phyloP scores from a whole-genome alignment of 2,113 vertebrate species.

The Xyliphius kryptos region DNA sequence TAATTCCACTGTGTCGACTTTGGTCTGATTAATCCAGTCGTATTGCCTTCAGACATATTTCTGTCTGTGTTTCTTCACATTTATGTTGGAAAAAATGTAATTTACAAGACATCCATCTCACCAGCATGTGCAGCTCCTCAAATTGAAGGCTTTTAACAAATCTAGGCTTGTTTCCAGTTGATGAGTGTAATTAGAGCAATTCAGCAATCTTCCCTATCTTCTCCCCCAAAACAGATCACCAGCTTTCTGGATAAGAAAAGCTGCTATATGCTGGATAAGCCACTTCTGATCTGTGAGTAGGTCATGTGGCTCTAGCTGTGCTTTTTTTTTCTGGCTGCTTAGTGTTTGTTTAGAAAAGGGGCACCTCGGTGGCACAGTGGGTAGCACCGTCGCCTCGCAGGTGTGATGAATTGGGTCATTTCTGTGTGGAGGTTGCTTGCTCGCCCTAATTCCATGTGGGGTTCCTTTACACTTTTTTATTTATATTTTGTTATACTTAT shows the following conservation, averaged over 20 bases:
- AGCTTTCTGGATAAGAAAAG: conserved; percentile 16
- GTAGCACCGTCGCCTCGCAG: too few relatives aligned
- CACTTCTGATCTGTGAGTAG: too few relatives aligned
- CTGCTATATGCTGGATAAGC: background rate
- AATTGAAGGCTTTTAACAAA: conserved; percentile 23
- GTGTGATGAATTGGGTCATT: too few relatives aligned
- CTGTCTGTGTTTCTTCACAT: conserved; percentile 37
- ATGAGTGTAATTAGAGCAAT: conserved; percentile 21
- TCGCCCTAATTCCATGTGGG: too few relatives aligned
- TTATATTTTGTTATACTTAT: too few relatives aligned
- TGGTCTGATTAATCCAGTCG: conserved; percentile 27
- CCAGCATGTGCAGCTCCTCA: conserved; percentile 18
- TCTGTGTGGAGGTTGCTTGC: too few relatives aligned
- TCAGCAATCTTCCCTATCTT: background rate
- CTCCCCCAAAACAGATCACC: background rate
- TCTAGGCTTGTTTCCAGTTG: conserved; percentile 18
- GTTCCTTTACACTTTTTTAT: too few relatives aligned
- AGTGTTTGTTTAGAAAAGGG: too few relatives aligned
- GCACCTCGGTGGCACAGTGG: too few relatives aligned
- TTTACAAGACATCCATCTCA: conserved; percentile 28
- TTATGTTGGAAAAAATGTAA: conserved; percentile 39
- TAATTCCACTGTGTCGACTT: conserved; percentile 11
- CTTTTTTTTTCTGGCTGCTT: too few relatives aligned
- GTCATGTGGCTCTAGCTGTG: too few relatives aligned
- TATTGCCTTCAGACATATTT: conserved; percentile 20